A percentile compares a stretch with the other conserved stretches of the same genome.
These are phyloP conservation scores for Belonocnema kinseyi DNA, from an alignment of 1,140 invertebrate species.

Conservation along the genomic window DNA sequence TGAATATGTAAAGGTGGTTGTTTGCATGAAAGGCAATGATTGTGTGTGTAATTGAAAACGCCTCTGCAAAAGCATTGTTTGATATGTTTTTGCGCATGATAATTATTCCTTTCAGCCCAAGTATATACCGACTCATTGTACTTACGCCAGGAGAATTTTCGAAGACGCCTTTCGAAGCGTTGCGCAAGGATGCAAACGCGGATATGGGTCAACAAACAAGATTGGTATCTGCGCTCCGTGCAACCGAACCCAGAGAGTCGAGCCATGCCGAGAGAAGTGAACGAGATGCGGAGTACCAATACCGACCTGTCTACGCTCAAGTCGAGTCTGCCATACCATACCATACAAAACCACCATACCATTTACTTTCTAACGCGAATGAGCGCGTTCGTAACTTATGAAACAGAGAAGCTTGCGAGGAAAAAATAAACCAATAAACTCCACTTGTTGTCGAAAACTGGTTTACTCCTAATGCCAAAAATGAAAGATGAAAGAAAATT, in stretches of 20 bases:
- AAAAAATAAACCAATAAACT: constrained; percentile 46
- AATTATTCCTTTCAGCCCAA: constrained; percentile 6
- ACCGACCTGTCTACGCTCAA: constrained; percentile 49
- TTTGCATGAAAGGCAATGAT: constrained; percentile 6
- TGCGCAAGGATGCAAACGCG: constrained; percentile 72
- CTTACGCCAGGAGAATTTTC: constrained; percentile 56
- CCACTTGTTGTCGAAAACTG: too few species aligned
- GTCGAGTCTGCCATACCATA: constrained; percentile 38
- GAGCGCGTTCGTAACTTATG: constrained; percentile 68
- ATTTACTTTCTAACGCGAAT: constrained; percentile 71
- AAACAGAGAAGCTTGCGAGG: constrained; percentile 60
- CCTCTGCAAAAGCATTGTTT: constrained; percentile 27
- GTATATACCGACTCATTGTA: not conserved
- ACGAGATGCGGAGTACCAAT: constrained; percentile 58
- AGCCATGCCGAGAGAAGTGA: constrained; percentile 45
- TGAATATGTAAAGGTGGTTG: not conserved
- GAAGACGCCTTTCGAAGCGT: constrained; percentile 66
- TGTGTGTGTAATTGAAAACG: constrained; percentile 29
- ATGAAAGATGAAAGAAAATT: not conserved
- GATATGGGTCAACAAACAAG: constrained; percentile 75
- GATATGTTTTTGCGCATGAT: constrained; percentile 11
- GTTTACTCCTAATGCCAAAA: not conserved
- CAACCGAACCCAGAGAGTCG: constrained; percentile 38
- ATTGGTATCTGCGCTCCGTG: constrained; percentile 68
- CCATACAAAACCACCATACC: constrained; percentile 28